These are phyloP conservation scores for Trididemnum miniatum DNA, from an alignment of 23 tunicate species.

Conservation along the genomic window DNA sequence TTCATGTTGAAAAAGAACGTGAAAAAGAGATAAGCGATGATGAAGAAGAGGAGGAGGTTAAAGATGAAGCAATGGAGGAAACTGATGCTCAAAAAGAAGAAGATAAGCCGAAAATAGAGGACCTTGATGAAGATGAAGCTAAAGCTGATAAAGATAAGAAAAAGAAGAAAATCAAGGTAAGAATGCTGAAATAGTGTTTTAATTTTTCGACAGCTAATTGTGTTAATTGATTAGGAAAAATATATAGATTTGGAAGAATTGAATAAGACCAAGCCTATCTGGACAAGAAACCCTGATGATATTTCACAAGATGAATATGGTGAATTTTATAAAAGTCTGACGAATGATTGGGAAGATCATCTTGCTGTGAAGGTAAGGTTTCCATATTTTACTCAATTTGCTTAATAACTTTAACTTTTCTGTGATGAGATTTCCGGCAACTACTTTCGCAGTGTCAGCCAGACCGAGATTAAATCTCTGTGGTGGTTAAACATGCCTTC, in stretches of 20 bases:
- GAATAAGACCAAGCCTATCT: conserved; percentile 94
- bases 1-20: conserved; percentile 95
- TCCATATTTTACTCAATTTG: too few species aligned
- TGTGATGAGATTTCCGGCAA: conserved; percentile 63
- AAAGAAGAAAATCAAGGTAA: conserved; percentile 85
- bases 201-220: neutral
- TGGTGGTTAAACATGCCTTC: conserved; percentile 74
- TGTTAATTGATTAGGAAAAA: conserved; percentile 46
- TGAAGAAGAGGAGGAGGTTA: conserved; percentile 91
- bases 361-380: conserved; percentile 98
- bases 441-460: conserved; percentile 89
- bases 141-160: conserved; percentile 77
- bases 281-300: conserved; percentile 98
- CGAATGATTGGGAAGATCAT: conserved; percentile 99
- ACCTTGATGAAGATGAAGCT: conserved; percentile 78
- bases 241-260: conserved; percentile 92
- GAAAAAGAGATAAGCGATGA: conserved; percentile 93
- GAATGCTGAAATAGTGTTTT: neutral
- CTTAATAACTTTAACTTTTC: conserved; percentile 22
- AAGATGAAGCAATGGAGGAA: conserved; percentile 53
- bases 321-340: conserved; percentile 92
- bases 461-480: conserved; percentile 38
- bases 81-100: conserved; percentile 49
- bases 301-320: conserved; percentile 97
- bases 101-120: conserved; percentile 95